Base-by-base conservation (phyloP, 1,140 invertebrate genomes). In the Lethrus apterus region DNA sequence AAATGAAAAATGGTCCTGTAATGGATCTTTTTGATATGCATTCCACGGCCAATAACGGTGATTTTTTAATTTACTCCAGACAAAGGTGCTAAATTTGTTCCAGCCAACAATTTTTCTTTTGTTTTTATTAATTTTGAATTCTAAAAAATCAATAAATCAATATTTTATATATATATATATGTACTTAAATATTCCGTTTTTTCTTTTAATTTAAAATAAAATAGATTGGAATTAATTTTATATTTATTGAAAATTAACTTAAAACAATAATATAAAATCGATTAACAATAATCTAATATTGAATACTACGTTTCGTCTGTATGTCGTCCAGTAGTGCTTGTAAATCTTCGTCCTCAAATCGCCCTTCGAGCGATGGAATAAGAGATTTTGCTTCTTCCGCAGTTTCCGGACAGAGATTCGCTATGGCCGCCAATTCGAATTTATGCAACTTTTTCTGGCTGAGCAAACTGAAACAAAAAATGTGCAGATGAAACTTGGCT, bases 341-440 rank as follows among this genome's bases (percentile, higher is more conserved):
- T 3, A 98, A 70, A 71, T 98, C 93, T 64, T 98, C 93, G 66
- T 98, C 94, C 69, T 96, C 92, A 70, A 97, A 89, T 53, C 93
- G 76, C 14, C 92, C 93, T 70, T 97, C 93, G 31, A 98, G 70
- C 65, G 90, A 95, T 35, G 94, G 94, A 64, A 98, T 96, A 2
- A 98, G 69, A 23, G 93, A 86, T 72, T 98, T 98, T 0, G 93
- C 93, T 74, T 99, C 95, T 65, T 98, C 95, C 0, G 93, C 86
- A 14, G 89, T 93, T 74, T 99, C 94, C 0, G 97, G 97, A 67
- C 93, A 98, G 2, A 99, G 70, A 72, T 99, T 99, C 2, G 94
- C 94, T 43, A 99, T 73, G 15, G 94, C 90, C 2, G 97, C 95
- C 14, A 99, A 72, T 69, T 99, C 97, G 73, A 98, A 99, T 72